Evolutionary conservation across 2,888 invertebrate species (phyloP).

Genomic region (Sminthurides aquaticus): DNA sequence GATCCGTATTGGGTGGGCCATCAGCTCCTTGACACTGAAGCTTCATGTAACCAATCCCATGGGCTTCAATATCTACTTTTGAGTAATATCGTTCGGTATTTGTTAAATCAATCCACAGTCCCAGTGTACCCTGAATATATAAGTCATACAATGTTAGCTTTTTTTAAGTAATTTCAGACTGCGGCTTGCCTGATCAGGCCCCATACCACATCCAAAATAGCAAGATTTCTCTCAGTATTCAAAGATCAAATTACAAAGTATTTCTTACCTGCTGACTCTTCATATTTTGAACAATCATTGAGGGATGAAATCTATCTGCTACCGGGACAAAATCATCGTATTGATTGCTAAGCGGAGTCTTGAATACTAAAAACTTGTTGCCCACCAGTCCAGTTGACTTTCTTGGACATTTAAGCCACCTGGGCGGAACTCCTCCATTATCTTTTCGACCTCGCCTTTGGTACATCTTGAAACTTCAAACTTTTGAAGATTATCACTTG

Average conservation of each 20-base stretch:
- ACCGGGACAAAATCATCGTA: conserved; percentile 80
- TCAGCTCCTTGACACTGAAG: conserved; percentile 84
- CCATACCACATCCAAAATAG: too few species aligned
- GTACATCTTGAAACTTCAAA: too few species aligned
- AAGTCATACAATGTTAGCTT: conserved; percentile 12
- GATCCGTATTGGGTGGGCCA: conserved; percentile 79
- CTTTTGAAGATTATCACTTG: too few species aligned
- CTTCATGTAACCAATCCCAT: conserved; percentile 77
- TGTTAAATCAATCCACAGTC: conserved; percentile 93
- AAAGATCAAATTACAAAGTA: neutral
- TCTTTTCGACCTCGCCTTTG: conserved; percentile 12
- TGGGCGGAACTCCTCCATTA: conserved; percentile 66
- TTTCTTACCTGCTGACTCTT: conserved; percentile 63
- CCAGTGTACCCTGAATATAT: conserved; percentile 64
- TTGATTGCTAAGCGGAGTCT: conserved; percentile 77
- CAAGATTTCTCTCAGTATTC: too few species aligned
- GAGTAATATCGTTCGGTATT: conserved; percentile 91
- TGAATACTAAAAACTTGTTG: conserved; percentile 84
- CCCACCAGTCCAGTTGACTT: conserved; percentile 65
- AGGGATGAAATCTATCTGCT: conserved; percentile 72
- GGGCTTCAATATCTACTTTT: conserved; percentile 65
- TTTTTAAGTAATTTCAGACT: too few species aligned
- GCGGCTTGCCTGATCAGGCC: too few species aligned
- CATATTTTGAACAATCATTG: conserved; percentile 75
- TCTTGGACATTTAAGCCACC: conserved; percentile 82